phyloP scores from a whole-genome alignment of 2,113 vertebrate genomes.

The Leptodactylus fuscus region DNA sequence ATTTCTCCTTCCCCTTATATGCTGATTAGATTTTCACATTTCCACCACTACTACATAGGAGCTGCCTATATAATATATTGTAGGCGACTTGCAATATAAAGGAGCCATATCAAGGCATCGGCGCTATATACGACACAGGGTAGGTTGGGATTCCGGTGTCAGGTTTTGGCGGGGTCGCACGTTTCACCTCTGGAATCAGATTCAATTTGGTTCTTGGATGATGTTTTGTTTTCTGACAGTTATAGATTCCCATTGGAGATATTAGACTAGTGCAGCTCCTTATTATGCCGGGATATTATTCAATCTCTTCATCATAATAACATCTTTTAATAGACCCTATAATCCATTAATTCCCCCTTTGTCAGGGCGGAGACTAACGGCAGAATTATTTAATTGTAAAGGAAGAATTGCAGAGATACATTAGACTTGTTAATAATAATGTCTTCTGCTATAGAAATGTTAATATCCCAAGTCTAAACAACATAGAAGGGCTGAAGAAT shows the following conservation, averaged over 20 bases:
- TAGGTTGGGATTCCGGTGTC: no score
- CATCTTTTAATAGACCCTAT: conserved; percentile 3
- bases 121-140: no score
- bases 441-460: not conserved
- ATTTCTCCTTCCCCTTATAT: no score
- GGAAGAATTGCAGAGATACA: not conserved
- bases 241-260: not conserved
- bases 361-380: not conserved
- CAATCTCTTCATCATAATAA: not conserved
- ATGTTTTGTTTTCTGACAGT: no score
- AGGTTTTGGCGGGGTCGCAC: no score
- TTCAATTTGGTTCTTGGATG: no score
- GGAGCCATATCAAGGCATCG: no score
- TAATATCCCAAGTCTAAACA: not conserved
- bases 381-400: conserved; percentile 27
- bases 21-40: no score
- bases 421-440: not conserved
- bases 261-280: not conserved
- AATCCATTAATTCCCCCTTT: conserved; percentile 8
- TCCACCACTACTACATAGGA: no score
- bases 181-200: no score
- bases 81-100: no score
- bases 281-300: not conserved
- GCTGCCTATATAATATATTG: no score
- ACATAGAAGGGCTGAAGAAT: not conserved